phyloP scores from a whole-genome alignment of 1,140 invertebrate species.

The Stegodyphus mimosarum region DNA sequence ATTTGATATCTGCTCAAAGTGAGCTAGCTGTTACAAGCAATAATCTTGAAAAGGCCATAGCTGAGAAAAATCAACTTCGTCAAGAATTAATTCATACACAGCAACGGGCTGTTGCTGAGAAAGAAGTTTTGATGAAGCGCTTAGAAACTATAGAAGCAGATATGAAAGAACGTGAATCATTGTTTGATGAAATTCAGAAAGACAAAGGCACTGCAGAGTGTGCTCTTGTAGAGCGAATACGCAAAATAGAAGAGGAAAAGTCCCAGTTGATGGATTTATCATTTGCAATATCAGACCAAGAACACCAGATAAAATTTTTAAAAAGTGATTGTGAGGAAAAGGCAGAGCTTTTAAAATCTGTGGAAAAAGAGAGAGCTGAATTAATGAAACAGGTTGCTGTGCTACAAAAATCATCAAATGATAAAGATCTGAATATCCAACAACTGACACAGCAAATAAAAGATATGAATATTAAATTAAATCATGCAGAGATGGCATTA shows the following conservation, averaged over 20 bases:
- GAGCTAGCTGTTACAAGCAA: conserved; percentile 65
- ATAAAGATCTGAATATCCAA: conserved; percentile 68
- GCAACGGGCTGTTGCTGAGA: conserved; percentile 68
- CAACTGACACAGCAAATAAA: conserved; percentile 66
- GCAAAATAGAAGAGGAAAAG: conserved; percentile 69
- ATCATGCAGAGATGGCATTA: conserved; percentile 65
- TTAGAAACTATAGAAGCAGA: conserved; percentile 70
- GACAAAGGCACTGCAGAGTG: conserved; percentile 68
- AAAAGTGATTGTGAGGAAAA: conserved; percentile 67
- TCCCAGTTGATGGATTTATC: conserved; percentile 64
- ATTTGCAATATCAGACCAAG: conserved; percentile 66
- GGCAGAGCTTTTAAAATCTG: conserved; percentile 65
- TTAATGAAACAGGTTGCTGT: conserved; percentile 67
- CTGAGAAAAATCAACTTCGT: conserved; percentile 67
- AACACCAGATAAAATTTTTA: conserved; percentile 67
- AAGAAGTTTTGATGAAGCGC: conserved; percentile 69
- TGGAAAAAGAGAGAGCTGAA: conserved; percentile 69
- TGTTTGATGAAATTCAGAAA: conserved; percentile 69
- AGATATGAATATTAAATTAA: conserved; percentile 67
- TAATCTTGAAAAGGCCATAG: conserved; percentile 67
- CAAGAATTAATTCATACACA: conserved; percentile 68
- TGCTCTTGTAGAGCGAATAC: conserved; percentile 66
- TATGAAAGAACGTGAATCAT: conserved; percentile 70
- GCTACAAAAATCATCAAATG: conserved; percentile 67
- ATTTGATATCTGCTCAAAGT: conserved; percentile 68